Evolutionary conservation across 1,140 invertebrate genomes (phyloP), one percentile per base, ranked within the genome.

Genomic region (Geopemphigus sp.): DNA sequence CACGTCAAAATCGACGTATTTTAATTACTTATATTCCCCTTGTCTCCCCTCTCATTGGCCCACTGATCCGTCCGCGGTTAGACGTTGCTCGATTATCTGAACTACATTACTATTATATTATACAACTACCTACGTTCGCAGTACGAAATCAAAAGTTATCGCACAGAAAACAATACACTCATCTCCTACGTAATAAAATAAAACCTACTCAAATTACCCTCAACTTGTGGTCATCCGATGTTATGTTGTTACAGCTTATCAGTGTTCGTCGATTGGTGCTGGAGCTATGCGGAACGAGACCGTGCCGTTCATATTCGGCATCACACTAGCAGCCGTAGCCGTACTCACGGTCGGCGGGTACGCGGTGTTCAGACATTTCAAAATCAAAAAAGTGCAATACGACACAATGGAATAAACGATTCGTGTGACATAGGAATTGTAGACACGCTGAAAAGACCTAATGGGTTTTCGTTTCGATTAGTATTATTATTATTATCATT

Each of bases 361-460:
- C 84, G 93, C 93, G 0, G 90, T 92, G n/a, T 94, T 90, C 86
- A 90, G 94, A 83, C 94, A 95, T 84, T 89, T 94, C 83, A 94
- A 94, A 85, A 89, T 95, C 45, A 95, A 95, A 85, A 95, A 95
- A 84, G 93, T 95, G 8, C 93, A 95, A 84, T 96, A 96, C 85
- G 94, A 94, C 84, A 95, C 93, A 1, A 96, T 96, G 94, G 93
- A 95, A 85, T 96, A 91, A 89, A 82, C 26, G 1, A 54, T 32
- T 14, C 6, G 8, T 24, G 32, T 5, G 32, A 1, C 64, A 24
- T 47, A 32, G 5, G 14, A 68, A 19, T 3, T 22, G 10, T 66
- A 66, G 32, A 45, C 5, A 11, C 8, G 19, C 32, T 45, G 10
- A 54, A 54, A 54, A 56, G n/a, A 50, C 15, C 14, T 15, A 50